A percentile compares a stretch with the other conserved stretches of the same genome.
Conservation (phyloP, 2,797 vertebrate species). For the Mus spretus region DNA sequence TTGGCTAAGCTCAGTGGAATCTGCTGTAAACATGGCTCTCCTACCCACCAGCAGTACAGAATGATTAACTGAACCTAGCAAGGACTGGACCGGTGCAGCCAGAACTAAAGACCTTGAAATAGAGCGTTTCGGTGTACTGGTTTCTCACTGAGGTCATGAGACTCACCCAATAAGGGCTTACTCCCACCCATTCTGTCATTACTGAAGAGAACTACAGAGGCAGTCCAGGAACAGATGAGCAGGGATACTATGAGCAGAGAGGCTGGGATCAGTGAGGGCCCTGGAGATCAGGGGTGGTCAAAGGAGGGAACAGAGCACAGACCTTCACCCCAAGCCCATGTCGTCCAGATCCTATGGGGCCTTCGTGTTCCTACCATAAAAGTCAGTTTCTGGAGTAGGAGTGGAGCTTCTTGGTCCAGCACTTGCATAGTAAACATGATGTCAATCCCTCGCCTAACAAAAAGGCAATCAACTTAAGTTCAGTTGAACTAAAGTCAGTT, state of each 20-base stretch:
- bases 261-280: not conserved
- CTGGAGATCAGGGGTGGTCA: too few species aligned
- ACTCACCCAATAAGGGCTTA: too few species aligned
- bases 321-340: not conserved
- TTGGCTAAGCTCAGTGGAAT: not conserved
- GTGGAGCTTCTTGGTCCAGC: not conserved
- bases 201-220: not conserved
- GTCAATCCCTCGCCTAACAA: too few species aligned
- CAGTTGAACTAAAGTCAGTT: slow-evolving; percentile 29
- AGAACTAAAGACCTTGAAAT: not conserved
- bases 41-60: not conserved
- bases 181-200: too few species aligned
- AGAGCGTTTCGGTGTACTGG: too few species aligned
- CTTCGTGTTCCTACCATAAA: slow-evolving; percentile 31
- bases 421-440: not conserved
- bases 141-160: not conserved
- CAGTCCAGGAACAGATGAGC: not conserved
- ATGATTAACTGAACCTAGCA: not conserved
- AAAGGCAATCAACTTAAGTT: not conserved
- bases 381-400: not conserved
- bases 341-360: not conserved
- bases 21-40: not conserved
- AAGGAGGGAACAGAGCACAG: not conserved
- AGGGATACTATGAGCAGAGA: not conserved
- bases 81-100: not conserved